Base-by-base conservation (phyloP, 2,888 invertebrate species). In the Coelinius sp. region DNA sequence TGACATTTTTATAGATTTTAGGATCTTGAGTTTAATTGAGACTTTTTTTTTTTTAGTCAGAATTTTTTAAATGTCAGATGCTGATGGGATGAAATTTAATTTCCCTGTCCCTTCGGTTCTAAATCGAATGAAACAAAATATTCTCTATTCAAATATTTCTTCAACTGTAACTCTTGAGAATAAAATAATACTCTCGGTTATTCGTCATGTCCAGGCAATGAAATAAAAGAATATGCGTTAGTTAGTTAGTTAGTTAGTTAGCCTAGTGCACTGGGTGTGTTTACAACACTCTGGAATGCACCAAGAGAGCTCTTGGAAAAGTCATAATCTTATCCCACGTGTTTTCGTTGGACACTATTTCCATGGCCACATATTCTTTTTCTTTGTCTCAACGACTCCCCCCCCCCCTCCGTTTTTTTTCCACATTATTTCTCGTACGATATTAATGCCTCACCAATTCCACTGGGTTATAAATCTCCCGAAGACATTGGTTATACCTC, bases 291-390 rank as follows among this genome's bases (percentile, higher is more conserved):
- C 5, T 17, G 49, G 49, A 17, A 49, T 7, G 17, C 41, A 27
- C 20, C 75, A n/a, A n/a, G 76, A 74, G 75, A 76, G 77, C 53
- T 70, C 84, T 84, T 59, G 79, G 83, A 84, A 84, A 84, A 79
- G 80, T 83, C 84, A 83, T 84, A 84, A 84, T 83, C 82, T 79
- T 72, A 22, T 49, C 75, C 75, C 70, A 76, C 75, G 76, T 66
- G 25, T 66, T 25, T 20, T 73, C 27, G 38, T 38, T 22, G 12
- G 17, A 14, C 41, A 63, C 63, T n/a, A 63, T 63, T 63, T 63
- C 14, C 24, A n/a, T 41, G 14, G 6, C 14, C 24, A 25, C 14
- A n/a, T n/a, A n/a, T 44, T 41, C 22, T 41, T 22, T 22, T 59
- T 31, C 31, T 59, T 49, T 49, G 46, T 49, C 46, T 20, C 46